Base-by-base conservation (phyloP, 2,888 invertebrate genomes). In the Salticus scenicus region DNA sequence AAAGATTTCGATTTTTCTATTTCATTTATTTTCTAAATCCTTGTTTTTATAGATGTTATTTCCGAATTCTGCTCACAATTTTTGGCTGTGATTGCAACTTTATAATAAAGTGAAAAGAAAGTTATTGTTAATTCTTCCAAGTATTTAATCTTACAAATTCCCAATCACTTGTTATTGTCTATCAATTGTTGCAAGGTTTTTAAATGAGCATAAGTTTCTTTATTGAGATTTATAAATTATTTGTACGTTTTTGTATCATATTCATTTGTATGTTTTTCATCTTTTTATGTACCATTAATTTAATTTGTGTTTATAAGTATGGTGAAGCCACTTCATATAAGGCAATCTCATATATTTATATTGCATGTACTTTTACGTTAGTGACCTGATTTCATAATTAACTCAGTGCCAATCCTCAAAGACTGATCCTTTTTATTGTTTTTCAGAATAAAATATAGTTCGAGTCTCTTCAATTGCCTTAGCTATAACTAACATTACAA, bases 61-160 rank as follows among this genome's bases (percentile, higher is more conserved):
- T 64, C 42, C 64, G 31, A 63, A 70, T 82, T 84, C 72, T 84
- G 83, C 83, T 77, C 83, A 84, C 73, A 72, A 73, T 84, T 84
- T 73, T 84, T 84, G 77, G 83, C 83, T 84, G 83, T 84, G 83
- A 84, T 84, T 77, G 73, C 73, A 73, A 77, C 51, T 84, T 47
- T 74, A 47, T 33, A 24, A 69, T 20, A 41, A 37, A 24, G 24
- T 24, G 24, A 57, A 57, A 57, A 24, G 24, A 24, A 57, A 57
- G 24, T 57, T 57, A 57, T 47, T 47, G 42, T 57, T 57, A 57
- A 57, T 57, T 57, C 57, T 57, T 57, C 57, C 57, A 57, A 57
- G 57, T 57, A 57, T 57, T 57, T 57, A 57, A 57, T 57, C 24
- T 17, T 57, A 24, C 20, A 57, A 57, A 2, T 12, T 57, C 24